Evolutionary conservation across 2,888 invertebrate genomes (phyloP), one percentile per base, ranked within the genome.

Genomic region (Dromius quadrimaculatus): DNA sequence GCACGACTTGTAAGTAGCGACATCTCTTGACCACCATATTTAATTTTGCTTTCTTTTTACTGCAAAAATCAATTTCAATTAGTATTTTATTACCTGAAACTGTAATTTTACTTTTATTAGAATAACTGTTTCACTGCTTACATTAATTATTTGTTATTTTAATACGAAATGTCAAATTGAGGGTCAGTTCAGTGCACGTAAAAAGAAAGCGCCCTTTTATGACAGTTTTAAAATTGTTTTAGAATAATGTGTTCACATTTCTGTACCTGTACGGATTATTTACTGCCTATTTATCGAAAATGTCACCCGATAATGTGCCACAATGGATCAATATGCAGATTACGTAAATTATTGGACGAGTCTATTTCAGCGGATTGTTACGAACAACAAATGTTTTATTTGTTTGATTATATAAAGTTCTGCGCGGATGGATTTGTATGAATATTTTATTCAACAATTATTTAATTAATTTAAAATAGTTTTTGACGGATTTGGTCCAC

Each of bases 401-500:
- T 75, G 8, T 50, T 72, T 20, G 73, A 74, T 15, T 73, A 74
- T 65, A 43, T 75, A n/a, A 45, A 68, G 22, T 65, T 72, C n/a
- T 73, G 68, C 15, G 57, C 57, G 5, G 54, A 64, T 34, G 75
- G 71, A 22, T 72, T 74, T 72, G 75, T 75, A 75, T 28, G 38
- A 8, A 28, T n/a, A 62, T 11, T 36, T 32, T 8, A 11, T 32
- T 32, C 45, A 19, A 15, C 13, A 15, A 19, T 5, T 19, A 34
- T 28, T 32, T 43, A 59, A 50, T 28, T 34, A 68, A 34, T 47
- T 6, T n/a, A 65, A 22, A 45, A 8, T 69, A 84, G 84, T 79
- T 77, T 71, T 71, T 83, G 4, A 76, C 74, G 71, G 79, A 83
- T 69, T 75, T 84, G 28, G 73, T 77, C 0, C 74, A 75, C 43